Base-by-base conservation (phyloP, 2,888 invertebrate genomes). In the Ariolimax columbianus region DNA sequence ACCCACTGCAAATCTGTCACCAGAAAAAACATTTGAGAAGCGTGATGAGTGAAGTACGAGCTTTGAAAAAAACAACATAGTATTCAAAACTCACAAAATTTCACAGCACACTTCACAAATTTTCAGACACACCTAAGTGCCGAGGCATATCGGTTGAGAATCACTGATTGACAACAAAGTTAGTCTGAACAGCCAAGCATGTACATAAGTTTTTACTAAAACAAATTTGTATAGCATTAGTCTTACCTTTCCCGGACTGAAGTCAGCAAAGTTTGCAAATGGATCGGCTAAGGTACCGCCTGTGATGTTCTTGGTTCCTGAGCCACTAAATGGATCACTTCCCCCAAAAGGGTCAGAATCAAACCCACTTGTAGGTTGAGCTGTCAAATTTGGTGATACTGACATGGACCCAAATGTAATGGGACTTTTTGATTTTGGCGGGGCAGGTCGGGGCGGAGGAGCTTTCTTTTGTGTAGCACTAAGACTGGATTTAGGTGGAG, bases 391-490 rank as follows among this genome's bases (percentile, higher is more conserved):
- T 51, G 82, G 88, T 33, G 91, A 87, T 79, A 89, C 87, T 14
- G 90, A 86, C 72, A 90, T 88, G 26, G 85, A 77, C 26, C 75
- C 77, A 77, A 85, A 82, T 79, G 89, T 87, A 36, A 91, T 90
- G 59, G 91, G 89, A 80, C 90, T 90, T 85, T 90, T 92, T 33
- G 94, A 93, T 82, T 91, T 91, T 7, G 91, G 92, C 55, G 94
- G 94, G 33, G 97, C 97, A 77, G 97, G 97, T 91, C 97, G 94
- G n/a, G 97, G 97, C 30, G 97, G 97, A 3, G 93, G 98, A 92
- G 97, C 96, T 95, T 97, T 98, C 92, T 75, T 75, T n/a, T 97
- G 97, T 94, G 96, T 97, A 92, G 97, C 96, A 86, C 96, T 97
- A 89, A 97, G 90, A 55, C 94, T 94, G 38, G 95, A 95, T n/a